phyloP scores from a whole-genome alignment of 2,888 invertebrate species.

The Altica lythri region DNA sequence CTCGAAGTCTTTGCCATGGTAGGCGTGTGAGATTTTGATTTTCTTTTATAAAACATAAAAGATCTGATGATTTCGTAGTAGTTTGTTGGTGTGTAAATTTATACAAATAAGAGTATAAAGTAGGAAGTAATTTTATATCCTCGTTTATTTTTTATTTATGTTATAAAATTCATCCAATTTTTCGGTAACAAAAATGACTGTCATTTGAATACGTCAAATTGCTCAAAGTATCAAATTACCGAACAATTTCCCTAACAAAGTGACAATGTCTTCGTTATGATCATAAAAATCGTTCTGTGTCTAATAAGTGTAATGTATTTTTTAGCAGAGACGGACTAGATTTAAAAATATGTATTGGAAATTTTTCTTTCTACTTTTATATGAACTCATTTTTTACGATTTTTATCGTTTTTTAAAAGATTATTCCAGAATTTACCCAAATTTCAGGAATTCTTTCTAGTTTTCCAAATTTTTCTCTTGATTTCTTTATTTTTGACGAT shows the following conservation, averaged over 20 bases:
- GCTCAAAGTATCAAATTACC: constrained; percentile 5
- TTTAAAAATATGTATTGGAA: not conserved
- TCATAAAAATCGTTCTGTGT: not conserved
- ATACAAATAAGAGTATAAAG: not conserved
- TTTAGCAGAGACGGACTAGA: not conserved
- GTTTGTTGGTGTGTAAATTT: not conserved
- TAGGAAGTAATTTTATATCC: not conserved
- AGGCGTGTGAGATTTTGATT: no score
- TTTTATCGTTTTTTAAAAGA: not conserved
- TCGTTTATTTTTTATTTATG: not conserved
- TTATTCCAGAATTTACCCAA: not conserved
- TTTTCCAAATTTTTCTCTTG: no score
- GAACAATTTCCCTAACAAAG: constrained; percentile 11
- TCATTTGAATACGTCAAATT: not conserved
- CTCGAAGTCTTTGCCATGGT: no score
- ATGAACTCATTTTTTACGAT: not conserved
- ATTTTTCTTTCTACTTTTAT: not conserved
- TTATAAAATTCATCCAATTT: not conserved
- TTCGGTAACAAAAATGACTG: not conserved
- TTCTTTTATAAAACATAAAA: no score
- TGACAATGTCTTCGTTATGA: not conserved
- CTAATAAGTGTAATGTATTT: not conserved
- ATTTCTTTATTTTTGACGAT: no score
- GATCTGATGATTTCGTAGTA: not conserved
- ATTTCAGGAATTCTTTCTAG: not conserved